phyloP scores from a whole-genome alignment of 1,140 invertebrate species.

The Cephus cinctus region DNA sequence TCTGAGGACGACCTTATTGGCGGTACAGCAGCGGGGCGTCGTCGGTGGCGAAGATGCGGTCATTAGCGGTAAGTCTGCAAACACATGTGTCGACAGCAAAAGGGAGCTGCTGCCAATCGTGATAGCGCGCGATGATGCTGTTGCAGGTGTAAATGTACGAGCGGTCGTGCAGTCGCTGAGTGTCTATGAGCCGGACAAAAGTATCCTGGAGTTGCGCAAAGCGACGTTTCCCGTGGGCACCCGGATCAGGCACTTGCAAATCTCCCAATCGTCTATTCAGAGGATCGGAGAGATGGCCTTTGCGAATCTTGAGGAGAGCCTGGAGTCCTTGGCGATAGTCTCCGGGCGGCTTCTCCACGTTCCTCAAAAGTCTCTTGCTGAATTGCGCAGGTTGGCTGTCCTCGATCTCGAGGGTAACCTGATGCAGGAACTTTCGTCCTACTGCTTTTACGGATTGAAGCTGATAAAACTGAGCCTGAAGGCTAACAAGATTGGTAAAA shows the following conservation, averaged over 20 bases:
- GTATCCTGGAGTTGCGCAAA: conserved; percentile 67
- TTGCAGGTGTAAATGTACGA: too few relatives aligned
- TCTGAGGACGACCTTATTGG: conserved; percentile 56
- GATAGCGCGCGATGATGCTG: too few relatives aligned
- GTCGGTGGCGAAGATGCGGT: too few relatives aligned
- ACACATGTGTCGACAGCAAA: too few relatives aligned
- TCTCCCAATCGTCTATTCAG: conserved; percentile 77
- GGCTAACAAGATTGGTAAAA: conserved; percentile 74
- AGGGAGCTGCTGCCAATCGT: too few relatives aligned
- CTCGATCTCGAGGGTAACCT: conserved; percentile 85
- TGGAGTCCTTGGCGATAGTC: conserved; percentile 79
- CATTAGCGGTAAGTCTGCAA: too few relatives aligned
- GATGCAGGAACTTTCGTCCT: conserved; percentile 79
- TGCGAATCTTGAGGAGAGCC: conserved; percentile 66
- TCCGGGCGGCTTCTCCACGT: conserved; percentile 77
- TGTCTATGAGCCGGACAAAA: conserved; percentile 81
- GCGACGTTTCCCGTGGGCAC: conserved; percentile 70
- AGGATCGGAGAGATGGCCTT: conserved; percentile 75
- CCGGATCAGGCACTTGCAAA: conserved; percentile 76
- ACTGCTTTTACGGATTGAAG: conserved; percentile 82
- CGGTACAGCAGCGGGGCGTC: too few relatives aligned
- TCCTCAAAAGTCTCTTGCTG: conserved; percentile 76
- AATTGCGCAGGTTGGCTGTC: conserved; percentile 69
- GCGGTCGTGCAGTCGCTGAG: conserved; percentile 76
- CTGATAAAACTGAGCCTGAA: conserved; percentile 82